Percentiles rank a stretch among this genome's conserved stretches.
These are phyloP conservation scores for Naso thynnoides DNA, from an alignment of 2,797 vertebrate species.

Conservation along the genomic window DNA sequence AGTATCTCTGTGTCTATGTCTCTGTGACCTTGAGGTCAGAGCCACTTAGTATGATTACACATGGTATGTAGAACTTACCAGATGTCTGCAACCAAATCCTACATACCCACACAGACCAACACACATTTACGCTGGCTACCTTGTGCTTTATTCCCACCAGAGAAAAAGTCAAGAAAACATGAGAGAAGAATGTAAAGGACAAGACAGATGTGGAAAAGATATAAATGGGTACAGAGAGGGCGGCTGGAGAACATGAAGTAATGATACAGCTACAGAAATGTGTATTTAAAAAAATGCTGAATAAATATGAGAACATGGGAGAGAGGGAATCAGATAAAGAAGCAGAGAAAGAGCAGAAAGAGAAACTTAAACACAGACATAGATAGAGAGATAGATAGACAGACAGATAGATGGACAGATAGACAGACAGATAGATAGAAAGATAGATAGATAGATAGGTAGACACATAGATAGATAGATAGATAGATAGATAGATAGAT, in stretches of 20 bases:
- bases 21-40: conserved; percentile 56
- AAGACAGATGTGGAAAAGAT: conserved; percentile 13
- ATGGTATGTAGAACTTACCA: conserved; percentile 78
- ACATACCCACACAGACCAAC: conserved; percentile 65
- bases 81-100: conserved; percentile 68
- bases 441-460: conserved; percentile 68
- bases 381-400: no score
- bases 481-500: conserved; percentile 76
- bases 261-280: conserved; percentile 22
- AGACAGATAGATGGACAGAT: conserved; percentile 60
- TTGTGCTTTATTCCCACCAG: conserved; percentile 26
- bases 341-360: conserved; percentile 30
- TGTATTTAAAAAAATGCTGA: conserved; percentile 27
- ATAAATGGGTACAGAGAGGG: conserved; percentile 1
- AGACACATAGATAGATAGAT: conserved; percentile 82
- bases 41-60: conserved; percentile 61
- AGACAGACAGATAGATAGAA: conserved; percentile 72
- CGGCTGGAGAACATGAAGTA: not conserved
- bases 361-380: conserved; percentile 27
- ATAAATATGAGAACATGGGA: conserved; percentile 49
- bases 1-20: conserved; percentile 39
- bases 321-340: conserved; percentile 13
- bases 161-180: conserved; percentile 28
- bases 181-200: conserved; percentile 26
- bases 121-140: conserved; percentile 51